Evolutionary conservation across 2,113 vertebrate genomes (phyloP).

Genomic region (Ammodytes dubius): DNA sequence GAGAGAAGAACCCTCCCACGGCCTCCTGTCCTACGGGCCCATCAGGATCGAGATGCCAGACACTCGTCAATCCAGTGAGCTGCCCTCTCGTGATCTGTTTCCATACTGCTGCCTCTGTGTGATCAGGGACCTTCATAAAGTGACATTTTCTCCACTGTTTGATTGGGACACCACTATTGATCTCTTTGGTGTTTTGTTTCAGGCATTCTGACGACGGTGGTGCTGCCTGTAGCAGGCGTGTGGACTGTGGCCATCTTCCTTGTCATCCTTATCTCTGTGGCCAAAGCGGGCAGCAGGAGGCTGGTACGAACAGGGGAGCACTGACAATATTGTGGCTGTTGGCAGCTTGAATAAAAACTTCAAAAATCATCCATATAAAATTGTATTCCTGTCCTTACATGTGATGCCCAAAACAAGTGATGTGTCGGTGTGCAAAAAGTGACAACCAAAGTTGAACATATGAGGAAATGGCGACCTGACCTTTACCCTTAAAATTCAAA

Average conservation of each 20-base stretch:
- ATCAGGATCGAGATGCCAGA: conserved; percentile 74
- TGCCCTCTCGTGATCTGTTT: background rate
- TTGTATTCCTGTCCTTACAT: background rate
- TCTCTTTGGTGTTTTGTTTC: conserved; percentile 10
- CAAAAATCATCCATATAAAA: background rate
- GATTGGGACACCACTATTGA: background rate
- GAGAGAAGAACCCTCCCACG: conserved; percentile 40
- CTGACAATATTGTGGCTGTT: conserved; percentile 7
- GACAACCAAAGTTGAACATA: background rate
- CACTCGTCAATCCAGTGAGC: conserved; percentile 62
- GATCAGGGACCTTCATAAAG: background rate
- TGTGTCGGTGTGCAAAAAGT: background rate
- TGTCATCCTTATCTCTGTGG: conserved; percentile 74
- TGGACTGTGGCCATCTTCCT: conserved; percentile 79
- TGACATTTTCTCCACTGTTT: background rate
- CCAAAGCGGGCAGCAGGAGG: conserved; percentile 73
- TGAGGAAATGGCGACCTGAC: background rate
- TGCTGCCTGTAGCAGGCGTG: conserved; percentile 72
- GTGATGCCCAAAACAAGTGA: too few relatives aligned
- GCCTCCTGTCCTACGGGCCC: conserved; percentile 83
- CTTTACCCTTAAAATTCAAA: background rate
- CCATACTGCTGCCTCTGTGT: background rate
- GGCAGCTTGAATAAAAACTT: conserved; percentile 48
- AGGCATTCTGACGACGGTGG: conserved; percentile 67
- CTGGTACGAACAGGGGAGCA: background rate